Base-by-base conservation (phyloP, 2,113 vertebrate genomes). In the Sylvia atricapilla region DNA sequence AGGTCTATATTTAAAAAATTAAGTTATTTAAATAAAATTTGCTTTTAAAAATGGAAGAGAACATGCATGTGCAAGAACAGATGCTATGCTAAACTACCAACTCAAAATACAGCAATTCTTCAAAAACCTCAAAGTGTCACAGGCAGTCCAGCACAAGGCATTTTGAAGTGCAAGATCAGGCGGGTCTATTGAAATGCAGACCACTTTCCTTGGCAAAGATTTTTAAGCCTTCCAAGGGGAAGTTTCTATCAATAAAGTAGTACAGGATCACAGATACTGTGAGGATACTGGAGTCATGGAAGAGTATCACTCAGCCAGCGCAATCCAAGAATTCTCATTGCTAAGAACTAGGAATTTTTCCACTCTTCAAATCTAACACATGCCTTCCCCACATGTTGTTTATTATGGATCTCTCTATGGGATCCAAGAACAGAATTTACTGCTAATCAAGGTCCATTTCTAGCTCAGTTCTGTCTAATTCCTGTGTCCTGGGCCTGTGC, bases 131-230 rank as follows among this genome's bases (percentile, higher is more conserved):
- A 27, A 92, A 96, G 77, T 83, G 44, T 89, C 95, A 96, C 84
- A 94, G 89, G 92, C 95, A 94, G 88, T 96, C 89, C 95, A 97
- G 90, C 89, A 95, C 82, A 93, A 96, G 91, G 90, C 90, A 85
- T 96, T 94, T 84, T 92, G 83, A 96, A 96, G 92, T 95, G 96
- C 95, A 96, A 94, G 84, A 96, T 85, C 72, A 90, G 69, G 64
- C 11, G 3, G 75, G 82, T 90, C 95, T 93, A 76, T 77, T 92
- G 90, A 96, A 96, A 93, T 84, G 90, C 90, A 97, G 92, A 94
- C 95, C 70, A 1, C 92, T 95, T 96, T 96, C 95, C 96, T 92
- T 91, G 89, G 96, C 95, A 95, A 96, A 97, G 86, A 85, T 78
- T 95, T 95, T 86, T 87, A 66, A 84, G 79, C 60, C 81, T 94